Evolutionary conservation across 2,113 vertebrate species (phyloP).

Genomic region (Grammomys dolichurus): DNA sequence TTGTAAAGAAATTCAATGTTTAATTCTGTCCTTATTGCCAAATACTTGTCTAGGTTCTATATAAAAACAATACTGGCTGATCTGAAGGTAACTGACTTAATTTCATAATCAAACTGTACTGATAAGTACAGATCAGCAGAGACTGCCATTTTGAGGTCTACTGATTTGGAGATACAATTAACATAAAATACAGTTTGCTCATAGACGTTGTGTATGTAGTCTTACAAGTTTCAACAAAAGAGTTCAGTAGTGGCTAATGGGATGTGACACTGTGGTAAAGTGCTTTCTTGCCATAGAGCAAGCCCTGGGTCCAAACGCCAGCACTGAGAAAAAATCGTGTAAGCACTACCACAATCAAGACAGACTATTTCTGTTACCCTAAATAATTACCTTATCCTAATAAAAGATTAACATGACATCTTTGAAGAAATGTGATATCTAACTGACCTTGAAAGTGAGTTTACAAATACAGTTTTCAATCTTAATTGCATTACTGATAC

Average conservation of each 20-base stretch:
- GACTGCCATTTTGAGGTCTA: background rate
- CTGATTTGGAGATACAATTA: background rate
- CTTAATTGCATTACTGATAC: slow-evolving; percentile 22
- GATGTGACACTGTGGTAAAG: background rate
- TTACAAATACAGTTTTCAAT: slow-evolving; percentile 23
- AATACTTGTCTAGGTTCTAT: background rate
- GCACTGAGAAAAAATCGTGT: background rate
- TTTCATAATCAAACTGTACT: slow-evolving; percentile 52
- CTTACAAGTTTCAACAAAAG: slow-evolving; percentile 8
- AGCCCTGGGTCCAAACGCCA: background rate
- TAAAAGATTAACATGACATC: background rate
- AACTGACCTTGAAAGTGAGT: slow-evolving; percentile 49
- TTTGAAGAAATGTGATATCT: background rate
- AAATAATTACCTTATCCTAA: background rate
- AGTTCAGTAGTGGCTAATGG: background rate
- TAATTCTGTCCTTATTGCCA: slow-evolving; percentile 48
- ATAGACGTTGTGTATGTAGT: background rate
- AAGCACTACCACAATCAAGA: background rate
- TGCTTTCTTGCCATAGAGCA: background rate
- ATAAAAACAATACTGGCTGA: background rate
- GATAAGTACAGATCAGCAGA: slow-evolving; percentile 12
- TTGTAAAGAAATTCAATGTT: slow-evolving; percentile 49
- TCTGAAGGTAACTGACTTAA: slow-evolving; percentile 56
- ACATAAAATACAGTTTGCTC: background rate
- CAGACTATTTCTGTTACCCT: background rate